Evolutionary conservation across 2,888 invertebrate genomes (phyloP), one percentile per base, ranked within the genome.

Genomic region (Eucriotettix oculatus): DNA sequence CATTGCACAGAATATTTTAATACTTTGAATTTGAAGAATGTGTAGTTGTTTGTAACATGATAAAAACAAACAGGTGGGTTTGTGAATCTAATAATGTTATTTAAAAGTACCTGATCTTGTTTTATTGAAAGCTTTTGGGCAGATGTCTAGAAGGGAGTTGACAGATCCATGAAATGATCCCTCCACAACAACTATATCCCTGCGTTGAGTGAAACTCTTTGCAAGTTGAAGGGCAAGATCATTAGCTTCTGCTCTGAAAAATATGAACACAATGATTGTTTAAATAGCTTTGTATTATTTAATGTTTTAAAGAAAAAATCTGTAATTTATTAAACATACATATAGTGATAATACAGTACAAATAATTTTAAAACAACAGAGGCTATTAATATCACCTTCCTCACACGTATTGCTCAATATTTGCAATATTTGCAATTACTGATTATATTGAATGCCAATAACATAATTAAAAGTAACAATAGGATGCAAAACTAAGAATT

Each of bases 161-260:
- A 78, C 76, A 64, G 76, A 75, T 44, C 81, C 81, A 68, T 81
- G 80, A 68, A 80, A 82, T 2, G 75, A 74, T 68, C 79, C 78
- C 54, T 70, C 69, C 58, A 70, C 67, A n/a, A 75, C 67, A 75
- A 71, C 61, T 72, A 76, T 59, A 77, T 69, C 64, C 73, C 69
- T 64, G 75, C 78, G 69, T 11, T 73, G 74, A 0, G 81, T 80
- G 69, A 78, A 71, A 60, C 76, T 68, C 56, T 79, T 70, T 1
- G 79, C 77, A 70, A 82, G 71, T 58, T 78, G 69, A 14, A 81
- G 66, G 1, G 81, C 81, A 55, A 82, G 68, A 68, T 82, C 81
- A 69, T 81, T 82, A 10, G 81, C 80, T 67, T 82, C 81, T 16
- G 80, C 79, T 42, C 81, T 80, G 68, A 74, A 76, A 68, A 76